A percentile compares a stretch with the other conserved stretches of the same genome.
These are phyloP conservation scores for Drosophila multiciliata DNA, from an alignment of 2,888 invertebrate species.

Conservation along the genomic window DNA sequence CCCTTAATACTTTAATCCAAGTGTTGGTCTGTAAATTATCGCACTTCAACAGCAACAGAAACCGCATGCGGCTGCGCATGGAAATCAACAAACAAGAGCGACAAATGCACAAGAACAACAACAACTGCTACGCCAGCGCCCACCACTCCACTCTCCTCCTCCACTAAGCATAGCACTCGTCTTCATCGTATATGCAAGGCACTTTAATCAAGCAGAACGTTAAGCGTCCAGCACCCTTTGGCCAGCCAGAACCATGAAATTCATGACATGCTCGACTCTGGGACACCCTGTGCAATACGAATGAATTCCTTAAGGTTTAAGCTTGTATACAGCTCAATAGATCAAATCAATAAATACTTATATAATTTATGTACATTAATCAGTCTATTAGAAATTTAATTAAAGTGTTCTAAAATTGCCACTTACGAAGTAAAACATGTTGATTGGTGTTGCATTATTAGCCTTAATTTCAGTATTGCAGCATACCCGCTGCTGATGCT, in stretches of 20 bases:
- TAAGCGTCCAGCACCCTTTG: slow-evolving; percentile 42
- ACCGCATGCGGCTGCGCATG: slow-evolving; percentile 39
- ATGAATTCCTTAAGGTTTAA: not conserved
- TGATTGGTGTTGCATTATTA: not conserved
- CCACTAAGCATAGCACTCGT: slow-evolving; percentile 7
- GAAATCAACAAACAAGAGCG: slow-evolving; percentile 66
- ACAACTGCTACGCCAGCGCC: slow-evolving; percentile 27
- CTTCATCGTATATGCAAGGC: slow-evolving; percentile 42
- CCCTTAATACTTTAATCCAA: not conserved
- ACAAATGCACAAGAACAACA: slow-evolving; percentile 58
- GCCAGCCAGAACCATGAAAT: slow-evolving; percentile 7
- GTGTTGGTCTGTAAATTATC: slow-evolving; percentile 62
- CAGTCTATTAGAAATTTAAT: not conserved
- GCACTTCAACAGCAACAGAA: slow-evolving; percentile 65
- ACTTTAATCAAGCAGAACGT: slow-evolving; percentile 72
- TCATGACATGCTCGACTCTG: not conserved
- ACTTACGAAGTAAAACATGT: not conserved
- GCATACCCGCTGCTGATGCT: not conserved
- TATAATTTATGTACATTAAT: not conserved
- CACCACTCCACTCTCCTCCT: slow-evolving; percentile 6
- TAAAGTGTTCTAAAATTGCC: not conserved
- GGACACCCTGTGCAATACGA: slow-evolving; percentile 19
- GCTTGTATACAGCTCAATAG: not conserved
- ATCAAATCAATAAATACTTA: not conserved
- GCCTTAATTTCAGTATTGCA: not conserved